Evolutionary conservation across 2,797 vertebrate species (phyloP), one percentile per base, ranked within the genome.

Genomic region (Lophius americanus): DNA sequence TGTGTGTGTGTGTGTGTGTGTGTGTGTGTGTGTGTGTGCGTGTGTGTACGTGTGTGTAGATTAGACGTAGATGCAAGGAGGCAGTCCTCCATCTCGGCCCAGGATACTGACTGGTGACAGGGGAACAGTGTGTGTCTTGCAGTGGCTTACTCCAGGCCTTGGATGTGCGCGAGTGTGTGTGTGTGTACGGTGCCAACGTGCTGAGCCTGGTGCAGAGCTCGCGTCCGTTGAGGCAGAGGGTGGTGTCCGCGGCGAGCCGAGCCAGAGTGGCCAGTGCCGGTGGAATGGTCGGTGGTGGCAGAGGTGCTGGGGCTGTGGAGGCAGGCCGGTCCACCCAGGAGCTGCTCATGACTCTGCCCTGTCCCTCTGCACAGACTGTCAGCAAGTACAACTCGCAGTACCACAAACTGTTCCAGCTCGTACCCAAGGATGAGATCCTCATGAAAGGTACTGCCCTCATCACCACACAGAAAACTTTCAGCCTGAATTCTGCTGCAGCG

Each of bases 371-470:
- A 87, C 93, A 98, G 97, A 95, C 94, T 0, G 93, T 94, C 88
- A 96, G 94, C 92, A 98, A 98, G 90, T 96, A 96, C 92, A 98
- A 98, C 92, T 95, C 95, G 23, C 96, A 98, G 81, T 99, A 97
- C 92, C 90, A 92, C 90, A 99, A 96, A 89, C 93, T 99, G 73
- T 99, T 98, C 92, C 96, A 95, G 92, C 94, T 95, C 49, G 94
- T 98, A 72, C 96, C 96, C 23, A 93, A 93, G 33, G 96, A 98
- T 81, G 97, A 99, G 90, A 94, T 93, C 4, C 96, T 98, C 72
- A 94, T 98, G 93, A 98, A 99, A 96, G 97, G 97, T 99, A 91
- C 51, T 3, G 73, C 66, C 2, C 3, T 14, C 49, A 8, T 48
- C 9, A 39, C 42, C 33, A 14, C 0, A 0, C 33, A 2, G 9